Percentiles rank a stretch among this genome's conserved stretches.
phyloP scores from a whole-genome alignment of 1,140 invertebrate species.

The Pseudomyrmex pallidus region DNA sequence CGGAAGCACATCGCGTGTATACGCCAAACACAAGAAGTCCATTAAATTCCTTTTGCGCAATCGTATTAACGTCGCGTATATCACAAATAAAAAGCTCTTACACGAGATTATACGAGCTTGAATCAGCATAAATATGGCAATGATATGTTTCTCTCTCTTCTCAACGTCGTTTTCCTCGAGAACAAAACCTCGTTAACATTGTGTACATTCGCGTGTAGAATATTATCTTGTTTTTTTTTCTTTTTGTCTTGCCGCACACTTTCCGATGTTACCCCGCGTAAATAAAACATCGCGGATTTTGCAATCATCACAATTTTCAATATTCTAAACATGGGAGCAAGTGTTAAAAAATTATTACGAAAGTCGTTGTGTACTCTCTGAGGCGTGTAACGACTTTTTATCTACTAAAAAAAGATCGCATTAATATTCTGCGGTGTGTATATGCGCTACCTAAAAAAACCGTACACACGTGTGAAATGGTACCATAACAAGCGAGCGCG shows the following conservation, averaged over 20 bases:
- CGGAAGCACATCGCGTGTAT: neutral
- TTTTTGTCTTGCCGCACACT: too few species aligned
- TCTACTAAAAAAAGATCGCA: constrained; percentile 15
- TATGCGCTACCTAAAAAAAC: constrained; percentile 25
- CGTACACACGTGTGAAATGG: constrained; percentile 44
- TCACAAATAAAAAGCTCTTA: neutral
- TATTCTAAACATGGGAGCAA: neutral
- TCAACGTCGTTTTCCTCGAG: too few species aligned
- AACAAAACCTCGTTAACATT: too few species aligned
- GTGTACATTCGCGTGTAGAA: too few species aligned
- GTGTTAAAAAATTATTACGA: constrained; percentile 14
- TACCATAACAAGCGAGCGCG: constrained; percentile 34
- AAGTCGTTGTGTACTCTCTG: constrained; percentile 10
- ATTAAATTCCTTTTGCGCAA: constrained; percentile 12
- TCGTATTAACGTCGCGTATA: neutral
- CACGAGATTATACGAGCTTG: neutral
- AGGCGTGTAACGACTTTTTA: constrained; percentile 5
- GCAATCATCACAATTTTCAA: neutral
- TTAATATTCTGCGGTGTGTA: constrained; percentile 29
- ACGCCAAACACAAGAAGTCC: neutral
- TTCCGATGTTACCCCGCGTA: too few species aligned
- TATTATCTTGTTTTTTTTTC: too few species aligned
- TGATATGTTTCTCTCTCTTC: too few species aligned
- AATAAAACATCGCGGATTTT: too few species aligned
- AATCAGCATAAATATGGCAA: too few species aligned